Evolutionary conservation across 2,888 invertebrate species (phyloP).

Genomic region (Drosophila mettleri): DNA sequence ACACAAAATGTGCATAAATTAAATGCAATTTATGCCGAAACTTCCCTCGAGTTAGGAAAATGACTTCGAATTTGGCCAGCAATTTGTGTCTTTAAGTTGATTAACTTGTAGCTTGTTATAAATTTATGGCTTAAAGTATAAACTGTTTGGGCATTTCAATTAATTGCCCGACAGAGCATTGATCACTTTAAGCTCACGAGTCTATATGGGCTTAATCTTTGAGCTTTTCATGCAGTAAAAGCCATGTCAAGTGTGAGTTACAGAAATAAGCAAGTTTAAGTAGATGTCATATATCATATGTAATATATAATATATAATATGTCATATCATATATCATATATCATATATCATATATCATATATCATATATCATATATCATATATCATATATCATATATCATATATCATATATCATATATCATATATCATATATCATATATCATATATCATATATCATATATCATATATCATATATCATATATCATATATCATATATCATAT

Average conservation of each 20-base stretch:
- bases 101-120: slow-evolving; percentile 9
- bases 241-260: background rate
- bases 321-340: background rate
- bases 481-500: background rate
- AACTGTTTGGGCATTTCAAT: background rate
- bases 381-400: background rate
- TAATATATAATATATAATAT: background rate
- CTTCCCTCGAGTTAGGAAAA: slow-evolving; percentile 44
- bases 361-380: background rate
- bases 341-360: slow-evolving; percentile 1
- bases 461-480: slow-evolving; percentile 2
- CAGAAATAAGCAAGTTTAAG: background rate
- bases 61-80: slow-evolving; percentile 11
- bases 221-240: background rate
- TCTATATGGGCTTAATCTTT: background rate
- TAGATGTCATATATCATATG: background rate
- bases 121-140: slow-evolving; percentile 1
- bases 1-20: slow-evolving; percentile 67
- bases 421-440: slow-evolving; percentile 1
- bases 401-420: slow-evolving; percentile 1
- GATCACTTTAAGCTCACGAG: background rate
- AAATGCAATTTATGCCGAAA: slow-evolving; percentile 58
- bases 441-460: slow-evolving; percentile 1
- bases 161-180: background rate
- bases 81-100: slow-evolving; percentile 11